A percentile compares a stretch with the other conserved stretches of the same genome.
Conservation (phyloP, 92 coral and sea anemone genomes). For the Nematostella vectensis region DNA sequence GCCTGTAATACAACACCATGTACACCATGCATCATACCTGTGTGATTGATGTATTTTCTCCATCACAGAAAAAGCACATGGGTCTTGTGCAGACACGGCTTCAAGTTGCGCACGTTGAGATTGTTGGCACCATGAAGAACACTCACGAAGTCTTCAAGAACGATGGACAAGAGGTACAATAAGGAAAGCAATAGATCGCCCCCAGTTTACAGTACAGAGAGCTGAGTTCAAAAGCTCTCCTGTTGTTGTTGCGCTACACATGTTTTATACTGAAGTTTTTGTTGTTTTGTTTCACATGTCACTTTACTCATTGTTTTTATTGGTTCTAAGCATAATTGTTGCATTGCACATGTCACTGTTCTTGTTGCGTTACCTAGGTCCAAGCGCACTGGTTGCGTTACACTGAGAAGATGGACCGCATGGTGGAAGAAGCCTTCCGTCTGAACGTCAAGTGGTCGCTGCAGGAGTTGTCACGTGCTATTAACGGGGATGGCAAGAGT, state of each 20-base stretch:
- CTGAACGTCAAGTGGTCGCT: constrained; percentile 98
- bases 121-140: constrained; percentile 84
- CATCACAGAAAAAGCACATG: constrained; percentile 76
- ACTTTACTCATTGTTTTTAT: too few species aligned
- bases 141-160: constrained; percentile 88
- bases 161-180: constrained; percentile 89
- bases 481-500: constrained; percentile 97
- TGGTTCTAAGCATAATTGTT: too few species aligned
- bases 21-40: too few species aligned
- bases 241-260: too few species aligned
- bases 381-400: constrained; percentile 98
- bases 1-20: too few species aligned
- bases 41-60: too few species aligned
- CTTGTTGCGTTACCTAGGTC: constrained; percentile 38
- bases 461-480: constrained; percentile 95
- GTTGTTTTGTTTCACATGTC: too few species aligned
- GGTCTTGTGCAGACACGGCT: constrained; percentile 81
- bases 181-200: too few species aligned
- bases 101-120: constrained; percentile 83
- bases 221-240: too few species aligned
- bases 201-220: too few species aligned
- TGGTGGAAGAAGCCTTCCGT: constrained; percentile 98
- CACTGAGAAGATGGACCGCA: constrained; percentile 98
- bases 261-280: too few species aligned
- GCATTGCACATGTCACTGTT: too few species aligned